A percentile compares a stretch with the other conserved stretches of the same genome.
Conservation (phyloP, 2,113 vertebrate genomes). For the Oncorhynchus mykiss region DNA sequence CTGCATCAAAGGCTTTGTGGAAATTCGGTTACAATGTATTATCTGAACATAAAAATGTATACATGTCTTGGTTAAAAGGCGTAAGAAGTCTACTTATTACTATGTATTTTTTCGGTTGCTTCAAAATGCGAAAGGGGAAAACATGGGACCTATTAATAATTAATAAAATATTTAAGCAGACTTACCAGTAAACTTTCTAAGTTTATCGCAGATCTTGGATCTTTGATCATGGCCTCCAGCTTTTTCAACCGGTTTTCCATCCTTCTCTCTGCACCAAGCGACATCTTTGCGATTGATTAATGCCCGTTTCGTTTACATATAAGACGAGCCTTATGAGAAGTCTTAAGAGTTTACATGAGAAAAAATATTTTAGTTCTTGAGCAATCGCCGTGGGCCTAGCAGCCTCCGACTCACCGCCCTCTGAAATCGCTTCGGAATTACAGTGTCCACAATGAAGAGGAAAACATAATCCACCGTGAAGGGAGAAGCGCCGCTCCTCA, state of each 20-base stretch:
- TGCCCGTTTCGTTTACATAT: not conserved
- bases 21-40: no score
- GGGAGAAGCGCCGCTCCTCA: slow-evolving; percentile 14
- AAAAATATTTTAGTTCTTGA: slow-evolving; percentile 53
- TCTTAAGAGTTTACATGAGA: slow-evolving; percentile 52
- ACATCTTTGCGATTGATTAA: slow-evolving; percentile 75
- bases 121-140: not conserved
- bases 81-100: not conserved
- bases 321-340: not conserved
- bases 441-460: slow-evolving; percentile 54
- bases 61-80: no score
- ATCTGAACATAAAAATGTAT: no score
- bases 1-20: not conserved
- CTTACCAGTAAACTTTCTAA: slow-evolving; percentile 97
- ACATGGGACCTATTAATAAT: slow-evolving; percentile 50
- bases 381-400: slow-evolving; percentile 69
- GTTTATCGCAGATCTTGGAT: slow-evolving; percentile 89
- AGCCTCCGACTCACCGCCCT: slow-evolving; percentile 65
- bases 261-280: slow-evolving; percentile 80
- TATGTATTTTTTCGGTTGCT: not conserved
- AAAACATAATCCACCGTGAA: slow-evolving; percentile 55
- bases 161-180: slow-evolving; percentile 42
- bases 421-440: slow-evolving; percentile 52
- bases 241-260: slow-evolving; percentile 84
- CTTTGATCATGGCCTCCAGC: slow-evolving; percentile 91